Base-by-base conservation (phyloP, 2,113 vertebrate genomes). In the Gymnorhina tibicen region DNA sequence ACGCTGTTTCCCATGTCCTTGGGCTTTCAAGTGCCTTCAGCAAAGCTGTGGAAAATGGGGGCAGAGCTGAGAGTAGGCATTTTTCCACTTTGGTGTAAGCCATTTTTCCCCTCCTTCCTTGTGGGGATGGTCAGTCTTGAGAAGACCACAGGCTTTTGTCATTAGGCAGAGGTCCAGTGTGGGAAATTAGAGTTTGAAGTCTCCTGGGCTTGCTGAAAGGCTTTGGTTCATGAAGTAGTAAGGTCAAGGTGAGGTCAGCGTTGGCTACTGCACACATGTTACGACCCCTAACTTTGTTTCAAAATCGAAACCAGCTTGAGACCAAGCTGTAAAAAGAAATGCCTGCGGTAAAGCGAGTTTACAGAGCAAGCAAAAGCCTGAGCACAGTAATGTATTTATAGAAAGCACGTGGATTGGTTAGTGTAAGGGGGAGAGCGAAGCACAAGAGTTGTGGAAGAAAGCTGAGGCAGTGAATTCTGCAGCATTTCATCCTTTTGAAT, bases 341-440 rank as follows among this genome's bases (percentile, higher is more conserved):
- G 47, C 27, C 30, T 64, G 64, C 16, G 50, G 59, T 94, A 91
- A 88, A 80, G 82, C 2, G 17, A 75, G 52, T 95, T 92, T 88
- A 96, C 60, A 93, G 88, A 94, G 83, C 64, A 27, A 4, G 68
- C 76, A 96, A 91, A 89, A 95, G 68, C 72, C 64, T 10, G 32
- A 91, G 49, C 53, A 50, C 87, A 81, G 87, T 95, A 42, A 94
- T 84, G 74, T 93, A 96, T 96, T 97, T 96, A 95, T 92, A 86
- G 93, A 95, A 91, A 92, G 60, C 79, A 30, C 11, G 32, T 81
- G 92, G 90, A 88, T 86, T 78, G 42, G 64, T 78, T 94, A 89
- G 78, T 77, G 78, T 77, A 80, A 77, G 76, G 56, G 42, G 50
- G 56, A 77, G 39, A 95, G 68, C 3, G 6, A 82, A 90, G 82